phyloP scores from a whole-genome alignment of 2,888 invertebrate genomes.

The Plagodis dolabraria region DNA sequence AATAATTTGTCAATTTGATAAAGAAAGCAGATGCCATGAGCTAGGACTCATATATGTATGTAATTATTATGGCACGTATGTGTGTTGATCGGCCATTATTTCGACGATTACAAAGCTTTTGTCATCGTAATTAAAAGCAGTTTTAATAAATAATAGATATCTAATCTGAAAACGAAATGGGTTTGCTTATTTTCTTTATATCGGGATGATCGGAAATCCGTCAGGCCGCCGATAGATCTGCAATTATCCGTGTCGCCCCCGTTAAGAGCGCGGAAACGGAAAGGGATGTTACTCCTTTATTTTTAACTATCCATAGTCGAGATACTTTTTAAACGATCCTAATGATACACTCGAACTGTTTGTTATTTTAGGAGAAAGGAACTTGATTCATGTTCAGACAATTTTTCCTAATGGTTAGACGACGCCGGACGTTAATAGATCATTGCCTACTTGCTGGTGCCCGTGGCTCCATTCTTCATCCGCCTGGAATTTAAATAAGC shows the following conservation, averaged over 20 bases:
- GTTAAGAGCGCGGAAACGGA: conserved; percentile 55
- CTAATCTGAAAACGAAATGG: too few relatives aligned
- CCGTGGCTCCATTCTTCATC: too few relatives aligned
- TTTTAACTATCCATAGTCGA: conserved; percentile 50
- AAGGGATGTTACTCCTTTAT: conserved; percentile 61
- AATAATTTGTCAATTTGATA: too few relatives aligned
- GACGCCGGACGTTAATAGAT: conserved; percentile 22
- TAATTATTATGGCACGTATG: too few relatives aligned
- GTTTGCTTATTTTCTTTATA: conserved; percentile 29
- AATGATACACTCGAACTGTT: conserved; percentile 50
- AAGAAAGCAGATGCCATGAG: too few relatives aligned
- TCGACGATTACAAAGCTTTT: background rate
- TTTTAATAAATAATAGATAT: too few relatives aligned
- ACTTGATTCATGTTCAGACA: conserved; percentile 43
- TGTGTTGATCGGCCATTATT: too few relatives aligned
- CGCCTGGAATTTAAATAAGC: background rate
- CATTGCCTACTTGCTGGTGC: background rate
- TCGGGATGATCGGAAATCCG: conserved; percentile 55
- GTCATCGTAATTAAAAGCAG: background rate
- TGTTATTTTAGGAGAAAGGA: conserved; percentile 53
- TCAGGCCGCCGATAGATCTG: conserved; percentile 56
- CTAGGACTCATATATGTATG: too few relatives aligned
- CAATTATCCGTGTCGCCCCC: conserved; percentile 53
- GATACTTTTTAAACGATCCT: conserved; percentile 47
- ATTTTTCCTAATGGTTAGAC: conserved; percentile 29